Evolutionary conservation across 2,797 vertebrate genomes (phyloP).

Genomic region (Melanotaenia boesemani): DNA sequence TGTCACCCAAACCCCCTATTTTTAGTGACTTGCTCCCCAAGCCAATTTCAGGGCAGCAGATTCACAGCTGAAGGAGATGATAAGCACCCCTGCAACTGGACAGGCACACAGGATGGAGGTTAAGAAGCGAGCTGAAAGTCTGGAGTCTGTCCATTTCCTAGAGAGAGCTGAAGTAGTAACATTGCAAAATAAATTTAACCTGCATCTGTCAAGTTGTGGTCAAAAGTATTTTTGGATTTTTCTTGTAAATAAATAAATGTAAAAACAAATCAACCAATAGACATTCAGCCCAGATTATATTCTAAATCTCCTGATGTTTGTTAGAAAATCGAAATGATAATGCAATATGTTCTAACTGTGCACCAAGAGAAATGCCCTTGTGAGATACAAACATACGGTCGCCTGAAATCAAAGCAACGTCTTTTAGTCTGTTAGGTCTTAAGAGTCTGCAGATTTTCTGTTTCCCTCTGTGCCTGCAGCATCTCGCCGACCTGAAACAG

Average conservation of each 20-base stretch:
- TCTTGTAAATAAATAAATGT: slow-evolving; percentile 14
- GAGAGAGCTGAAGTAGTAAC: slow-evolving; percentile 33
- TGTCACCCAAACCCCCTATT: slow-evolving; percentile 78
- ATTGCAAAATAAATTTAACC: slow-evolving; percentile 23
- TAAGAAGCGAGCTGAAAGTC: slow-evolving; percentile 54
- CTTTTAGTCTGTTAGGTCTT: slow-evolving; percentile 16
- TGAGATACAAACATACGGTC: slow-evolving; percentile 9
- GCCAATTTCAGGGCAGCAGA: slow-evolving; percentile 75
- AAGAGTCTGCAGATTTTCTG: slow-evolving; percentile 18
- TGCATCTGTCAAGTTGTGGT: slow-evolving; percentile 6
- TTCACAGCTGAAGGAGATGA: slow-evolving; percentile 71
- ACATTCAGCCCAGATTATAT: slow-evolving; percentile 14
- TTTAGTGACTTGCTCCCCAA: slow-evolving; percentile 74
- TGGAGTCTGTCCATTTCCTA: slow-evolving; percentile 51
- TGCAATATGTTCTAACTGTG: slow-evolving; percentile 1
- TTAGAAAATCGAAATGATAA: slow-evolving; percentile 13
- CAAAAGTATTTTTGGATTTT: slow-evolving; percentile 12
- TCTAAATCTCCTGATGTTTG: slow-evolving; percentile 6
- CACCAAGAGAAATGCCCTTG: slow-evolving; percentile 3
- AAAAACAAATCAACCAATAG: slow-evolving; percentile 13
- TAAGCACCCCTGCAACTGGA: slow-evolving; percentile 63
- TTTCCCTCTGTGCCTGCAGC: slow-evolving; percentile 45
- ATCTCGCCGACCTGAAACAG: slow-evolving; percentile 35
- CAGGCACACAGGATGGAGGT: slow-evolving; percentile 57
- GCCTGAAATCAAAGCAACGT: slow-evolving; percentile 14